Evolutionary conservation across 23 tunicate species (phyloP).

Genomic region (Halocynthia roretzi): DNA sequence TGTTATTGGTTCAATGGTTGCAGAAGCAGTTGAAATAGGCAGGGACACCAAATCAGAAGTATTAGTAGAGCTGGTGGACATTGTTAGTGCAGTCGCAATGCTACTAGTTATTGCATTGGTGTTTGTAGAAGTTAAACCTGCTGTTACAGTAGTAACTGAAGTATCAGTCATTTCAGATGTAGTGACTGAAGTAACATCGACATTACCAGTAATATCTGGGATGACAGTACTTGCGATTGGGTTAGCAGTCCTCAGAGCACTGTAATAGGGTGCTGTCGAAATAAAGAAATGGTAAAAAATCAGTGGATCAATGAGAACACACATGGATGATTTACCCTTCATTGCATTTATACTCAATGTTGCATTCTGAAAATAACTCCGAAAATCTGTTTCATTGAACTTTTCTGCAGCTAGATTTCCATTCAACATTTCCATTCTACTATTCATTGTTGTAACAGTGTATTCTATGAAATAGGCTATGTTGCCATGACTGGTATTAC

Average conservation of each 20-base stretch:
- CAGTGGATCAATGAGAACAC: neutral
- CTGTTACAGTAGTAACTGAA: neutral
- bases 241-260: neutral
- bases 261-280: no score
- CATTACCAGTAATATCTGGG: neutral
- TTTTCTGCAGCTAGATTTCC: no score
- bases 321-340: neutral
- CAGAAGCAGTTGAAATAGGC: neutral
- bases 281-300: no score
- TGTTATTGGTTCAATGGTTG: neutral
- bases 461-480: no score
- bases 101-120: neutral
- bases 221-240: neutral
- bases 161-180: neutral
- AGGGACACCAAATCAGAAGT: no score
- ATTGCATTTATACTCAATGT: no score
- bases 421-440: no score
- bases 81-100: neutral
- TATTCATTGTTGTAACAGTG: no score
- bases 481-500: no score
- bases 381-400: no score
- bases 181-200: neutral
- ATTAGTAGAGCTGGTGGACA: no score
- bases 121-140: neutral
- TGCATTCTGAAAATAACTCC: no score